Evolutionary conservation across 2,113 vertebrate genomes (phyloP), one percentile per base, ranked within the genome.

Genomic region (Grammomys surdaster): DNA sequence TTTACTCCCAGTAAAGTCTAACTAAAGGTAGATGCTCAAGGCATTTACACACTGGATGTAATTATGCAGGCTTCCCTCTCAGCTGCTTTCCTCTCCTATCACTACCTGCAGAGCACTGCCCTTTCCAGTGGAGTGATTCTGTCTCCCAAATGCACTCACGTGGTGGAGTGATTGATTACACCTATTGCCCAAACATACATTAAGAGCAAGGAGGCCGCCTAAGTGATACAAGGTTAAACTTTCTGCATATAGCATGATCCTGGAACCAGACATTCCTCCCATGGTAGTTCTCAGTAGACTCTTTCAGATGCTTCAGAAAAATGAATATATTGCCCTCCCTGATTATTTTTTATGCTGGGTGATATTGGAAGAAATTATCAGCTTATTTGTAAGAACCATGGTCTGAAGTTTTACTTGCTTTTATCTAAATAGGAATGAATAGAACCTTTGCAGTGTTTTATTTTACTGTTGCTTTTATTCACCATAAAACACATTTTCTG

Each of bases 391-490:
- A 36, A 85, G 69, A 95, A 70, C 51, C 14, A 63, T 69, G 11
- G 48, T 43, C 69, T 78, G 19, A 69, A 97, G 75, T 67, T 36
- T 56, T 8, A 28, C 56, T 80, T 88, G 24, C 43, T 91, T 95
- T 88, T 13, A 82, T 76, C 28, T 84, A 88, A 89, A 73, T 91
- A 63, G 28, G 33, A 89, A 77, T 1, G 43, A 86, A 96, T 60
- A 9, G 3, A 56, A 92, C 17, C 22, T 75, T 70, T 94, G 60
- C 69, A 46, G 72, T 6, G 5, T 90, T 90, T 96, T 20, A n/a
- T 92, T 94, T 95, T 89, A 54, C 28, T 86, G 28, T 33, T 78
- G 56, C 36, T 22, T 76, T 96, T 94, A 93, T 76, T 80, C 6
- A 73, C 36, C 16, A 77, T 75, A 84, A 94, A 94, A 54, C 6